A percentile compares a stretch with the other conserved stretches of the same genome.
These are phyloP conservation scores for Tetramorium parvispinum DNA, from an alignment of 1,140 invertebrate genomes.

Conservation along the genomic window DNA sequence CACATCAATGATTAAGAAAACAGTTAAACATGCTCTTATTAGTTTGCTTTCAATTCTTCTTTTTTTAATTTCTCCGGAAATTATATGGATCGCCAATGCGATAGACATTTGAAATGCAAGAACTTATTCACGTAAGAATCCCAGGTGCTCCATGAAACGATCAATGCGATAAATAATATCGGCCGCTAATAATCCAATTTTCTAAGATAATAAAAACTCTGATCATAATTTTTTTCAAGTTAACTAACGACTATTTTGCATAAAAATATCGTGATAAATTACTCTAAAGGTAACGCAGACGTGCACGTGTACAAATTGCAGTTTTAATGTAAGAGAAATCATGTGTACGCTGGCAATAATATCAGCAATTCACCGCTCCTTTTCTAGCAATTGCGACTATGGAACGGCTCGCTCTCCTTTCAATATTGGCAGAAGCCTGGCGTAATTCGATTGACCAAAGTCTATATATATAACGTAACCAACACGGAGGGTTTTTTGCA, in stretches of 20 bases:
- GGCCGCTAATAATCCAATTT: neutral
- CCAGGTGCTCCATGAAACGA: neutral
- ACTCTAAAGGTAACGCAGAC: neutral
- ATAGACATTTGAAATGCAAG: neutral
- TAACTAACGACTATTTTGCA: neutral
- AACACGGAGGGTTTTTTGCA: constrained; percentile 93
- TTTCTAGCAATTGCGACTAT: constrained; percentile 92
- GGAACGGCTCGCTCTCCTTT: constrained; percentile 94
- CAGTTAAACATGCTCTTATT: neutral
- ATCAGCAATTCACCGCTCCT: constrained; percentile 20
- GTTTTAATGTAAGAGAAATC: constrained; percentile 19
- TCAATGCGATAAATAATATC: neutral
- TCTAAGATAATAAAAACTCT: neutral
- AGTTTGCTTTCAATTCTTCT: neutral
- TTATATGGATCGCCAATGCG: neutral
- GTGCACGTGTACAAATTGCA: neutral
- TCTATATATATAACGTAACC: constrained; percentile 95
- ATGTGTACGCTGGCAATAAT: neutral
- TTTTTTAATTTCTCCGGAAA: constrained; percentile 30
- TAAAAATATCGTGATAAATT: constrained; percentile 14
- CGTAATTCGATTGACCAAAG: constrained; percentile 94
- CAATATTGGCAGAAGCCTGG: constrained; percentile 97
- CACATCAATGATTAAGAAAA: neutral
- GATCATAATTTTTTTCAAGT: neutral
- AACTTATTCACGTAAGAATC: neutral